Conservation (phyloP, 2,797 vertebrate genomes). For the Acanthurus tractus region DNA sequence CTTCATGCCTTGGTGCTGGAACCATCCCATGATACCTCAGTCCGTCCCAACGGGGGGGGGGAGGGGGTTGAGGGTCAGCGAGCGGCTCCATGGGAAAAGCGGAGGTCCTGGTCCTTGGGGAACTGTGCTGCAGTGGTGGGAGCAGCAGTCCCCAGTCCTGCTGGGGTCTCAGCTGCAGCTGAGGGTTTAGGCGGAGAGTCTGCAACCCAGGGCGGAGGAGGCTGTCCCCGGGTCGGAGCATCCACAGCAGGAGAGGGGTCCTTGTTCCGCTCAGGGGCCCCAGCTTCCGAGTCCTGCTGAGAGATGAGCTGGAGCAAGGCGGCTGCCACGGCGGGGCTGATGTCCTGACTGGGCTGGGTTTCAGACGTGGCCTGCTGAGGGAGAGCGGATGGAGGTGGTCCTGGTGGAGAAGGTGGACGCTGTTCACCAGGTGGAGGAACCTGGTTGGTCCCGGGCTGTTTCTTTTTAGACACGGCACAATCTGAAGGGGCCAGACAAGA, state of each 20-base stretch:
- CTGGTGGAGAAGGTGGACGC: slow-evolving; percentile 90
- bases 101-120: slow-evolving; percentile 96
- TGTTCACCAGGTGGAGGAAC: slow-evolving; percentile 87
- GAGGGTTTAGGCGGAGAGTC: slow-evolving; percentile 84
- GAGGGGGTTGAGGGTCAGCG: slow-evolving; percentile 75
- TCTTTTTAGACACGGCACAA: slow-evolving; percentile 87
- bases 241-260: slow-evolving; percentile 68
- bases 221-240: slow-evolving; percentile 57
- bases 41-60: slow-evolving; percentile 79
- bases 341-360: slow-evolving; percentile 82
- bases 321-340: slow-evolving; percentile 91
- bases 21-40: slow-evolving; percentile 61
- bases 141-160: slow-evolving; percentile 58
- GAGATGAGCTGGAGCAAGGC: slow-evolving; percentile 94
- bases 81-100: slow-evolving; percentile 89
- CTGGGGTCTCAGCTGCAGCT: slow-evolving; percentile 78
- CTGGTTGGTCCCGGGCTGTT: slow-evolving; percentile 79
- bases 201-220: slow-evolving; percentile 76
- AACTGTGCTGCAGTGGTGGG: slow-evolving; percentile 89
- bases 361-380: slow-evolving; percentile 74
- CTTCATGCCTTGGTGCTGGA: slow-evolving; percentile 64
- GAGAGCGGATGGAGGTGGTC: slow-evolving; percentile 85
- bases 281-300: slow-evolving; percentile 88
- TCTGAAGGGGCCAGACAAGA: slow-evolving; percentile 69
- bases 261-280: slow-evolving; percentile 67